These are phyloP conservation scores for Branchinecta lindahli DNA, from an alignment of 1,140 invertebrate species.

Conservation along the genomic window DNA sequence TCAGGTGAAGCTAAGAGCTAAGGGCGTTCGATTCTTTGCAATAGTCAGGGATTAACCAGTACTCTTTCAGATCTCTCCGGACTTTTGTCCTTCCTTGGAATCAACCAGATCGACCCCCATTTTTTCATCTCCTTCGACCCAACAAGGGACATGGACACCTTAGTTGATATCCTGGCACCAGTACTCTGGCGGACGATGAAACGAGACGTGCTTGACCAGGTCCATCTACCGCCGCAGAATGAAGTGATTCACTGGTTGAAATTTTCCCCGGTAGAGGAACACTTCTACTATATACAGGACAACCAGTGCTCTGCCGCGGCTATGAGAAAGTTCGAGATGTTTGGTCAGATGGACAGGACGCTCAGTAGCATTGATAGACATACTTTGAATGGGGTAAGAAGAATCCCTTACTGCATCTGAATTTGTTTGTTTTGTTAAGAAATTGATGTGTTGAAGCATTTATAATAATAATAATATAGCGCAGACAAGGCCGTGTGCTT, in stretches of 20 bases:
- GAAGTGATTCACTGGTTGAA: conserved; percentile 36
- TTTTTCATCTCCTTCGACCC: conserved; percentile 38
- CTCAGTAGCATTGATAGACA: conserved; percentile 33
- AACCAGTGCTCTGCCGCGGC: conserved; percentile 31
- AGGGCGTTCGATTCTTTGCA: too few relatives aligned
- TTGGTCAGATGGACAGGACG: conserved; percentile 27
- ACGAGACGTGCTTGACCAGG: conserved; percentile 44
- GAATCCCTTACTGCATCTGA: background rate
- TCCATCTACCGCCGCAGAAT: conserved; percentile 33
- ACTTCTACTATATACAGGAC: conserved; percentile 41
- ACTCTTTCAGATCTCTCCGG: conserved; percentile 45
- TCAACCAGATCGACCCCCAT: conserved; percentile 40
- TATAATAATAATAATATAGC: background rate
- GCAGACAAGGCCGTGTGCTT: background rate
- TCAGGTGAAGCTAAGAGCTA: too few relatives aligned
- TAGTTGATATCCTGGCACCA: conserved; percentile 39
- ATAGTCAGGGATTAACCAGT: too few relatives aligned
- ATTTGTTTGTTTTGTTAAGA: too few relatives aligned
- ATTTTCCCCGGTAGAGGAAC: conserved; percentile 43
- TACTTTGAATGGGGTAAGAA: conserved; percentile 30
- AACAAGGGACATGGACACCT: conserved; percentile 32
- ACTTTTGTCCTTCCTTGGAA: conserved; percentile 48
- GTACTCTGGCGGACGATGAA: conserved; percentile 55
- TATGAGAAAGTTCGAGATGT: conserved; percentile 28
- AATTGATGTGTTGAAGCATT: too few relatives aligned